These are phyloP conservation scores for Symphodus melops DNA, from an alignment of 2,113 vertebrate species.

Conservation along the genomic window DNA sequence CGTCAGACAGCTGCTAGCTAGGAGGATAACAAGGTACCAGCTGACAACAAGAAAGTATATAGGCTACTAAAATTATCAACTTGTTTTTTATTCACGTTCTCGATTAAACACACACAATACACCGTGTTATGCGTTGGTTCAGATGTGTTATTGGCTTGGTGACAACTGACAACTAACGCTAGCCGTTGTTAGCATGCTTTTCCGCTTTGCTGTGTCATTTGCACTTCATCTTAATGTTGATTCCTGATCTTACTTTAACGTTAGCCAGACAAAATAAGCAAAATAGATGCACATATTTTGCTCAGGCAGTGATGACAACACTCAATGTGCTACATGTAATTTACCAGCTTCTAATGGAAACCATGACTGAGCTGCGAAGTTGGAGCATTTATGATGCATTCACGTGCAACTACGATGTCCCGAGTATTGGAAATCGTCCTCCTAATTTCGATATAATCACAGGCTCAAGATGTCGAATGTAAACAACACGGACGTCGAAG, in stretches of 20 bases:
- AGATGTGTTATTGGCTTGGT: too few relatives aligned
- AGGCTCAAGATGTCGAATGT: not conserved
- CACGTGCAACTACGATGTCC: not conserved
- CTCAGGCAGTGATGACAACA: too few relatives aligned
- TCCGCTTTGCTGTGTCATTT: conserved; percentile 46
- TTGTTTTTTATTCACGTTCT: too few relatives aligned
- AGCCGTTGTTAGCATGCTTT: conserved; percentile 30
- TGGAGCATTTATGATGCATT: not conserved
- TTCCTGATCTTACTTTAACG: not conserved
- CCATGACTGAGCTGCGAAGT: not conserved
- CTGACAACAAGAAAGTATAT: not conserved
- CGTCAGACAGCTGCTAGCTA: conserved; percentile 46
- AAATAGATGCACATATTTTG: too few relatives aligned
- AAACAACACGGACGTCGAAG: not conserved
- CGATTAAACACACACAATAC: rapidly evolving
- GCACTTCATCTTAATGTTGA: not conserved
- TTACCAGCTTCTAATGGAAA: too few relatives aligned
- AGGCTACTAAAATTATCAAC: not conserved
- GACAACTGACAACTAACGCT: not conserved
- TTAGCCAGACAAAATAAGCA: not conserved
- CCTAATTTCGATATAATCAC: not conserved
- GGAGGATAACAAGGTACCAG: conserved; percentile 23
- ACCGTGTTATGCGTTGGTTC: rapidly evolving
- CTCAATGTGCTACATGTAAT: not conserved
- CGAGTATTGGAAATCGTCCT: not conserved